Evolutionary conservation across 2,888 invertebrate species (phyloP), one percentile per base, ranked within the genome.

Genomic region (Drosophila pseudotalamancana): DNA sequence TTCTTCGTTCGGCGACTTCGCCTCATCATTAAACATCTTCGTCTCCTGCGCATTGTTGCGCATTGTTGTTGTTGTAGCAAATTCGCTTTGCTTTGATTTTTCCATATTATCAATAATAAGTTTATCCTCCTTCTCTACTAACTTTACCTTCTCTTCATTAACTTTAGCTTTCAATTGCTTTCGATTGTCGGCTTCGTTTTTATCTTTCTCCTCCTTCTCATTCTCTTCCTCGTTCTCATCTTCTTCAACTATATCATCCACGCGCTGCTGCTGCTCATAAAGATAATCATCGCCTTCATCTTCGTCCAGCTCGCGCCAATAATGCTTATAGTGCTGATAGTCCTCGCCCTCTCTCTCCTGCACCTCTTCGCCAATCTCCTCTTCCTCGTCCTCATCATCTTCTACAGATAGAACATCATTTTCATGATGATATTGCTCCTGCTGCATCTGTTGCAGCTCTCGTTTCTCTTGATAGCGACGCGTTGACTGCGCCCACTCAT

Each of bases 301-400:
- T 56, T 86, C 70, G 53, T 78, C 75, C 43, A 88, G 63, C 56
- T 78, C 82, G 39, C 89, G 77, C 89, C 88, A 88, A 57, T 80
- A 69, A 57, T 77, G 79, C 62, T 77, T 80, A 49, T 74, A 69
- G 53, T 74, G 68, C 35, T 79, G 72, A 64, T 75, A 84, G 62
- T 81, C 75, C 49, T 74, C 74, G 55, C 42, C 51, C 37, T 72
- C 81, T 43, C 57, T 55, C 35, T 69, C 73, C 16, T 50, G 46
- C 19, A 56, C 53, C 19, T 59, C 64, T n/a, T n/a, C n/a, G n/a
- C n/a, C n/a, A n/a, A n/a, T n/a, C 0, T 25, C 49, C 5, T 23
- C 53, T 3, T 57, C 57, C 3, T 62, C 37, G 14, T 60, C 57
- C 11, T 69, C 70, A 27, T 51, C 5, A 45, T 37, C 60, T 12